Evolutionary conservation across 2,888 invertebrate genomes (phyloP).

Genomic region (Danaus chrysippus): DNA sequence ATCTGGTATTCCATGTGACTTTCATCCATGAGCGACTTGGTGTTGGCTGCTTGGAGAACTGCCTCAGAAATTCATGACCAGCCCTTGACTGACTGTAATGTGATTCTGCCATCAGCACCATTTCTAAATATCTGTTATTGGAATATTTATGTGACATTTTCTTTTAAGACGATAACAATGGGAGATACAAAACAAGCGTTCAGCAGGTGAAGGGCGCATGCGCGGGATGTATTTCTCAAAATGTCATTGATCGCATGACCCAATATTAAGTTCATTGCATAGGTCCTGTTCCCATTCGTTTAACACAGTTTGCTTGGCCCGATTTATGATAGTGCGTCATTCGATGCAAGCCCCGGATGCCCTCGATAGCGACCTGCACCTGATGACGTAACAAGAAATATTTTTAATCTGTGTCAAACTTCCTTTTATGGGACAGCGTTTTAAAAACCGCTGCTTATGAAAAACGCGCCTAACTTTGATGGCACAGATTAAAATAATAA

Average conservation of each 20-base stretch:
- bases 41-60: neutral
- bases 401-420: no score
- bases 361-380: neutral
- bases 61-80: neutral
- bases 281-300: neutral
- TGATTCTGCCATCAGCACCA: neutral
- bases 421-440: no score
- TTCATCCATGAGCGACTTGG: neutral
- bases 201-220: neutral
- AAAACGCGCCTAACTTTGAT: no score
- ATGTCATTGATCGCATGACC: neutral
- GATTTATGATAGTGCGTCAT: neutral
- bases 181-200: neutral
- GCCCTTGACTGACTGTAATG: neutral
- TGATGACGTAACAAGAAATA: neutral
- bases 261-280: slow-evolving; percentile 2
- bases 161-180: neutral
- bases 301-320: neutral
- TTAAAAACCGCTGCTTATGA: no score
- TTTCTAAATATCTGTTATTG: neutral
- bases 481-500: no score
- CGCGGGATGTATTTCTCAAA: neutral
- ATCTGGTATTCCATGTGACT: neutral
- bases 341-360: neutral
- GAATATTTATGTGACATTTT: neutral